Base-by-base conservation (phyloP, 1,140 invertebrate species). In the Aricia agestis region DNA sequence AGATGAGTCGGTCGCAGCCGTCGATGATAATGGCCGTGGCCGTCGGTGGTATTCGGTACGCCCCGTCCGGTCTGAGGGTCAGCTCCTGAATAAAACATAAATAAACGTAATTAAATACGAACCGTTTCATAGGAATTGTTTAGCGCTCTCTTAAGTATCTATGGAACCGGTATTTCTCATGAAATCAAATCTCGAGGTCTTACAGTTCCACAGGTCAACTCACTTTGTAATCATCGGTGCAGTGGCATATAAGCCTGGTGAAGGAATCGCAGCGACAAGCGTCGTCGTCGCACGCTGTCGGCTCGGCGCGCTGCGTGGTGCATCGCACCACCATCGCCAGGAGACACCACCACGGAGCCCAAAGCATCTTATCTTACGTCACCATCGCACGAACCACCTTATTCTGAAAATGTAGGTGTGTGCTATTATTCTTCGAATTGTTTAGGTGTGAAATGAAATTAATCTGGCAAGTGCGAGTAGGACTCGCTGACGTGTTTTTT, bases 231-330 rank as follows among this genome's bases (percentile, higher is more conserved):
- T 90, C 83, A 58, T 80, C 80, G 59, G 92, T 92, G 83, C 94
- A 94, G 78, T 90, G 91, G 84, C 94, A 94, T 78, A 90, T 92
- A 66, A 94, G 86, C 66, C 93, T 87, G 32, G 92, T 92, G 75
- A 93, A 93, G 15, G 89, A 79, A 78, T 94, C 93, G 82, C 93
- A 94, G 66, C 81, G 89, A 79, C 94, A 94, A 18, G 90, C 89
- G 36, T 90, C 89, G 70, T 93, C 92, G 67, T 93, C 91, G 83
- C 93, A 93, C 73, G 92, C 87, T 52, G 90, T 92, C 67, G 91
- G 90, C 74, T 85, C 86, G 72, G 75, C 73, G 73, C 77, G 74
- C 78, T 86, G 85, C 70, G 82, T 82, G 19, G 80, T 75, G n/a
- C 81, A 83, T 61, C 65, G 74, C 73, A 74, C 76, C 65, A 74